Evolutionary conservation across 1,140 invertebrate species (phyloP).

Genomic region (Oedothorax gibbosus): DNA sequence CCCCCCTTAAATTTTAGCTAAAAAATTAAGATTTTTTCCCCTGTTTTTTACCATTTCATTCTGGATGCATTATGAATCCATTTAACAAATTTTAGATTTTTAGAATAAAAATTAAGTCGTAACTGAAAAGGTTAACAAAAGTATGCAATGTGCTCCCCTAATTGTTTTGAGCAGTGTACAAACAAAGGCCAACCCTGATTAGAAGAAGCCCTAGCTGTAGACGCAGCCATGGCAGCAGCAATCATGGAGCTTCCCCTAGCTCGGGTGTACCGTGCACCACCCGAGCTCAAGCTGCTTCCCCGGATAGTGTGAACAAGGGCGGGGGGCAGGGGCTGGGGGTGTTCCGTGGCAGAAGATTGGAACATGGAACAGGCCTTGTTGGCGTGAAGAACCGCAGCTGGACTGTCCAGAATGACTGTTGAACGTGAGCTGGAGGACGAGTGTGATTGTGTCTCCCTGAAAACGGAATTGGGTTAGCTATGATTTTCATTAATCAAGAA

Average conservation of each 20-base stretch:
- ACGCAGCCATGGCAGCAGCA: not conserved
- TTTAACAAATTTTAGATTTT: too few relatives aligned
- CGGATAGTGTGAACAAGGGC: not conserved
- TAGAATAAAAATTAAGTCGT: too few relatives aligned
- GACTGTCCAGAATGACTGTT: conserved; percentile 75
- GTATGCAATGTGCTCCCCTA: too few relatives aligned
- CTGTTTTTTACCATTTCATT: too few relatives aligned
- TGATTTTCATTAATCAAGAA: not conserved
- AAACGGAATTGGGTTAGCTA: not conserved
- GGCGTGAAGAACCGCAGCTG: conserved; percentile 66
- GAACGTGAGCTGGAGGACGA: conserved; percentile 75
- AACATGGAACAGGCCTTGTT: conserved; percentile 35
- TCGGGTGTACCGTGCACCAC: not conserved
- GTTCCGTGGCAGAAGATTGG: conserved; percentile 9
- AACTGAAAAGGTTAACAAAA: too few relatives aligned
- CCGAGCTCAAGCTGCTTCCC: not conserved
- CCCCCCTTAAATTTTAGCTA: too few relatives aligned
- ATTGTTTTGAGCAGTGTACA: too few relatives aligned
- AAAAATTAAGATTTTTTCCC: too few relatives aligned
- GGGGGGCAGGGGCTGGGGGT: conserved; percentile 20
- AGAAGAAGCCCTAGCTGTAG: not conserved
- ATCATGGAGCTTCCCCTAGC: not conserved
- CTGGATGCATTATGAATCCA: too few relatives aligned
- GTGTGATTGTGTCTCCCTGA: conserved; percentile 49
- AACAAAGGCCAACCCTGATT: not conserved